phyloP scores from a whole-genome alignment of 2,888 invertebrate species.

The Stramonita haemastoma region DNA sequence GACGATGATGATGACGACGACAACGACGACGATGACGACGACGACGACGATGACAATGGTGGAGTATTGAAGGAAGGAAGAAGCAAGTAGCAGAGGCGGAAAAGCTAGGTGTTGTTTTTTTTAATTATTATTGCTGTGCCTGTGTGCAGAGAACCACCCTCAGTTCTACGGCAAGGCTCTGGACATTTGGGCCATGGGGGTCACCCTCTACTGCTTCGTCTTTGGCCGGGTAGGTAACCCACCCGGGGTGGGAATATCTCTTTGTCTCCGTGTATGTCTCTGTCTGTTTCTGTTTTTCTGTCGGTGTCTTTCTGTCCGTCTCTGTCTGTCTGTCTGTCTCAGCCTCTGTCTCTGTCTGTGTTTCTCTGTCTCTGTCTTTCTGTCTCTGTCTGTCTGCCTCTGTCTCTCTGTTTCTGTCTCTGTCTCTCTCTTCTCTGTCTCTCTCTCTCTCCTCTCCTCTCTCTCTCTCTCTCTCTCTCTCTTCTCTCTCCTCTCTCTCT shows the following conservation, averaged over 20 bases:
- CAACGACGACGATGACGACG: not conserved
- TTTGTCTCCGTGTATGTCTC: no score
- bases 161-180: conserved; percentile 81
- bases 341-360: no score
- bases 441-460: no score
- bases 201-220: conserved; percentile 91
- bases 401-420: no score
- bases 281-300: no score
- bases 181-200: conserved; percentile 97
- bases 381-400: no score
- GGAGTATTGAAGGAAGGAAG: not conserved
- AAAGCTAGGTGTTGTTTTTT: not conserved
- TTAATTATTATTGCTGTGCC: not conserved
- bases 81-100: not conserved
- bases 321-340: no score
- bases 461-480: no score
- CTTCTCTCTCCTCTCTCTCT: no score
- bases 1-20: not conserved
- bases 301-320: no score
- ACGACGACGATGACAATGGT: conserved; percentile 18
- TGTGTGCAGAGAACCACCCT: conserved; percentile 46
- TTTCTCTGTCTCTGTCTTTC: no score
- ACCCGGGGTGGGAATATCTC: not conserved
- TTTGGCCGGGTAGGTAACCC: conserved; percentile 83
- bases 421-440: no score